Conservation (phyloP, 2,113 vertebrate species). For the Oxyruncus cristatus region DNA sequence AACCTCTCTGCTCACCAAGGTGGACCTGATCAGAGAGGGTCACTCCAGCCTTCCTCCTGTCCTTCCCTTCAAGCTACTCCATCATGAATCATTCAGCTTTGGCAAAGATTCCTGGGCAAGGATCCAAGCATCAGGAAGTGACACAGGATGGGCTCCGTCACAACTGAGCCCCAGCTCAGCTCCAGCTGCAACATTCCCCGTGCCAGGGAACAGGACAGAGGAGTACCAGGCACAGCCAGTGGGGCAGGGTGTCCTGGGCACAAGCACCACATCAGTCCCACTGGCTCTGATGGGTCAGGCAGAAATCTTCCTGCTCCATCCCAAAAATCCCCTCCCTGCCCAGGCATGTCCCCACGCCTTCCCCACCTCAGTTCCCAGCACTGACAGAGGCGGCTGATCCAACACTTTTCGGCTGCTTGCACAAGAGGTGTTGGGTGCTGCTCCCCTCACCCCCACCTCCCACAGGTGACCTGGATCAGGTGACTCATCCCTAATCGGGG, state of each 20-base stretch:
- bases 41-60: not conserved
- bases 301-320: not conserved
- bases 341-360: not conserved
- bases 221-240: fast-evolving
- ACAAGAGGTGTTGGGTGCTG: not conserved
- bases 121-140: not conserved
- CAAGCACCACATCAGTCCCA: not conserved
- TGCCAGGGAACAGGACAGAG: not conserved
- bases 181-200: not conserved
- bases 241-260: not conserved
- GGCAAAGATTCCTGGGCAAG: not conserved
- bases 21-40: not conserved
- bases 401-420: not conserved
- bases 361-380: not conserved
- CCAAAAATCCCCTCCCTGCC: not conserved
- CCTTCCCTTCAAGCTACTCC: not conserved
- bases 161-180: not conserved
- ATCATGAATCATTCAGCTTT: not conserved
- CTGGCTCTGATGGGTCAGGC: not conserved
- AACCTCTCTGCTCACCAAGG: not conserved
- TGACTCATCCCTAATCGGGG: not conserved
- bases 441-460: not conserved
- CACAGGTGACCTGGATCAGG: not conserved
- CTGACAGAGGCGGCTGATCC: not conserved
- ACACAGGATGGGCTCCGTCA: not conserved